Conservation (phyloP, 2,113 vertebrate genomes). For the Oceanodroma tethys region DNA sequence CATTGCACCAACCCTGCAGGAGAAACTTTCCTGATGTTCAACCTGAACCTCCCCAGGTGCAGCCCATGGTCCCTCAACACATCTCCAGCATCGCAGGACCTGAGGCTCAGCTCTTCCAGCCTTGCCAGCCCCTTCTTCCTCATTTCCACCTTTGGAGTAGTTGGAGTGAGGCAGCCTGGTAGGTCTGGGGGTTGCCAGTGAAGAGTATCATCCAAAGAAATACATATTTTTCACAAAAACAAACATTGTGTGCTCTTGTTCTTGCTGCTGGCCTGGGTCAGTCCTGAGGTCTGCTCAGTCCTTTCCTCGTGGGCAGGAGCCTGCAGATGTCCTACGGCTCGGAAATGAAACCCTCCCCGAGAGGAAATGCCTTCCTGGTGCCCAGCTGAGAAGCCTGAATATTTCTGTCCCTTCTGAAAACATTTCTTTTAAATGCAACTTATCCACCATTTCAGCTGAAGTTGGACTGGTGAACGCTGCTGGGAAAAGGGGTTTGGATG, state of each 20-base stretch:
- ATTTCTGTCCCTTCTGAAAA: neutral
- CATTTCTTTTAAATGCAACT: neutral
- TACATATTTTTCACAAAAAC: neutral
- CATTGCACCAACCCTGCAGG: neutral
- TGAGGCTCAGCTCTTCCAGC: neutral
- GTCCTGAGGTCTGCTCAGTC: neutral
- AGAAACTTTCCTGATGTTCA: neutral
- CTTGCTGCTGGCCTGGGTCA: neutral
- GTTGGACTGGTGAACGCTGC: neutral
- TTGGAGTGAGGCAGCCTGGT: neutral
- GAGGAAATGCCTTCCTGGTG: constrained; percentile 8
- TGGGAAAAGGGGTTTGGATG: constrained; percentile 1
- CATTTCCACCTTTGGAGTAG: neutral
- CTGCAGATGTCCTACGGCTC: neutral
- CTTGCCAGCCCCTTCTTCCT: neutral
- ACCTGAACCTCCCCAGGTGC: neutral
- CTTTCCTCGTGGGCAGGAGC: neutral
- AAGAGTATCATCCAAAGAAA: neutral
- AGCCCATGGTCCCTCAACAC: neutral
- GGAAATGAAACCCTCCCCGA: neutral
- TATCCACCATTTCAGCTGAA: neutral
- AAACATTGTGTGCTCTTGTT: neutral
- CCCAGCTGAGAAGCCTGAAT: neutral
- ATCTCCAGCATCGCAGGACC: rapidly evolving
- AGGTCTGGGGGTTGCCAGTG: neutral